Evolutionary conservation across 2,113 vertebrate species (phyloP).

Genomic region (Emydocephalus ijimae): DNA sequence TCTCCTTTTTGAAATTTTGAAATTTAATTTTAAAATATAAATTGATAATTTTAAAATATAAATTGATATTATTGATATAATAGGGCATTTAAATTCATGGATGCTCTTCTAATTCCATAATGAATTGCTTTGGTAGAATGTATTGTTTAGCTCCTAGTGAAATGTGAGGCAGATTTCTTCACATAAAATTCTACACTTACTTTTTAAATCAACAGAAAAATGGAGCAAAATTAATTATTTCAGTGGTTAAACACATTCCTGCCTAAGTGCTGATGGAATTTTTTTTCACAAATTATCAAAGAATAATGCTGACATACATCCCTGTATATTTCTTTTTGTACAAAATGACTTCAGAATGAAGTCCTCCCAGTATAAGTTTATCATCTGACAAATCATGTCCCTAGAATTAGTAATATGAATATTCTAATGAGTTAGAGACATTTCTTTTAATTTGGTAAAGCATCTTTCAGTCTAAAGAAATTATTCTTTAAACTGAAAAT

Average conservation of each 20-base stretch:
- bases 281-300: neutral
- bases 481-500: conserved; percentile 43
- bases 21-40: neutral
- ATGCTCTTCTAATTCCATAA: neutral
- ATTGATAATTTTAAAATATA: neutral
- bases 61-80: neutral
- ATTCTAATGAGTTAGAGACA: conserved; percentile 24
- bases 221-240: neutral
- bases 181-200: neutral
- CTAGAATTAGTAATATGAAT: conserved; percentile 25
- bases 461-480: conserved; percentile 33
- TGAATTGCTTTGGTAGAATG: neutral
- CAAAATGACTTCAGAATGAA: conserved; percentile 31
- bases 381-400: conserved; percentile 16
- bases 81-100: neutral
- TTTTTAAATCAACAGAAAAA: neutral
- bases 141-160: neutral
- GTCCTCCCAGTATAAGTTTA: conserved; percentile 27
- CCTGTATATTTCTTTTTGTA: neutral
- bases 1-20: neutral
- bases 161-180: neutral
- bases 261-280: neutral
- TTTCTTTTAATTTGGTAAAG: conserved; percentile 20
- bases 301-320: neutral
- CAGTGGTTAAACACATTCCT: conserved; percentile 12